Evolutionary conservation across 2,888 invertebrate genomes (phyloP), one percentile per base, ranked within the genome.

Genomic region (Malthinus seriepunctatus): DNA sequence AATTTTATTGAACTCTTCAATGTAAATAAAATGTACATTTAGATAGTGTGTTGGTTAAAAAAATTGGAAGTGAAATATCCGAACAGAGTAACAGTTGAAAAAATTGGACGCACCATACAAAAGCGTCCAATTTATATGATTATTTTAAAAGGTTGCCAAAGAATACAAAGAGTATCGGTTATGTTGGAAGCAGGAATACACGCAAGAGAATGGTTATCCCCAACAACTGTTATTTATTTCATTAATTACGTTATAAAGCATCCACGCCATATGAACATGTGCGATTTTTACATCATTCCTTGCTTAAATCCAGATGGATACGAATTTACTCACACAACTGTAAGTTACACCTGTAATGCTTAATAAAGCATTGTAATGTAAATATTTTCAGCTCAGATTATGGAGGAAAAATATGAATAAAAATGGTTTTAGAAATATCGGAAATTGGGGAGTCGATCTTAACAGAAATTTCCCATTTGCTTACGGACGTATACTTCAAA

Each of bases 241-340:
- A 64, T 68, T 31, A 60, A 67, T 47, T 55, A 65, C 33, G 14
- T 68, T 3, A 38, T 68, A 2, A 35, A 52, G 3, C 49, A 62
- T 34, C 60, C 47, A 12, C 31, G 34, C 9, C 14, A 66, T 9
- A 49, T 66, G 9, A 62, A 60, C 2, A 38, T 47, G 7, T 60
- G 64, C 56, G 68, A 68, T 47, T 68, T 64, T 42, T 69, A 66
- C 33, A 51, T 69, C 9, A 63, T 69, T 32, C 69, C 69, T 8
- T 67, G 67, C 32, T 44, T 69, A 15, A 69, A 69, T 52, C 68
- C 68, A 4, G 69, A 69, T 44, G 69, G 69, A 8, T 69, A 69
- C 45, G 68, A 67, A 49, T 67, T 64, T 50, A 61, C 64, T 8
- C 70, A 70, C 53, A 63, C 60, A 3, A 10, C 44, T 47, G 69